phyloP scores from a whole-genome alignment of 1,140 invertebrate species.

The Bombyx mandarina region DNA sequence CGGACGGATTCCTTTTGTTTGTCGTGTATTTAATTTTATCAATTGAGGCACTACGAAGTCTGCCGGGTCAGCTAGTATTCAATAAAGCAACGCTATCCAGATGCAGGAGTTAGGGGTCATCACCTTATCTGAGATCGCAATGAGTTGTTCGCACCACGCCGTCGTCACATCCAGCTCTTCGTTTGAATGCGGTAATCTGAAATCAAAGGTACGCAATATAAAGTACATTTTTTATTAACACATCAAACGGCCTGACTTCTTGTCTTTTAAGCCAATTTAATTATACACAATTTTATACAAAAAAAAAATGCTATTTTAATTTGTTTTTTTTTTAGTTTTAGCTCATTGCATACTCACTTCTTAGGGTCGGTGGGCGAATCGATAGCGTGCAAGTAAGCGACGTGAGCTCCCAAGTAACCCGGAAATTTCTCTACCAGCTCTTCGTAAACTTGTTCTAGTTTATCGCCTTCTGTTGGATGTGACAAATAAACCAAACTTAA shows the following conservation, averaged over 20 bases:
- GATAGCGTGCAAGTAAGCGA: slow-evolving; percentile 82
- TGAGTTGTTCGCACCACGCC: slow-evolving; percentile 71
- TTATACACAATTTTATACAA: no score
- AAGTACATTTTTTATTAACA: no score
- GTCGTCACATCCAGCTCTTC: slow-evolving; percentile 63
- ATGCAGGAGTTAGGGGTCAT: not conserved
- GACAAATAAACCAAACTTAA: not conserved
- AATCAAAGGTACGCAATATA: not conserved
- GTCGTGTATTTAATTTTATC: no score
- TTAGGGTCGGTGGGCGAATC: slow-evolving; percentile 73
- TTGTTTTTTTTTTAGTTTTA: not conserved
- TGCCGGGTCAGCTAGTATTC: no score
- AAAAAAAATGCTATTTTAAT: no score
- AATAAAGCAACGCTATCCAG: no score
- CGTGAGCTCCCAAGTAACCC: slow-evolving; percentile 81
- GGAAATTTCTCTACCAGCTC: slow-evolving; percentile 80
- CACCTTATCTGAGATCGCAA: slow-evolving; percentile 52
- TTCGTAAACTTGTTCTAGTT: slow-evolving; percentile 81
- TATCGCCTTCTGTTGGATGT: slow-evolving; percentile 71
- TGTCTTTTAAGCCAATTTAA: no score
- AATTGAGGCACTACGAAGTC: no score
- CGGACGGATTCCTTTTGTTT: no score
- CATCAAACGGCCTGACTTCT: no score
- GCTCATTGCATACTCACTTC: slow-evolving; percentile 39
- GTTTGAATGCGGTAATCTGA: slow-evolving; percentile 66